Evolutionary conservation across 2,113 vertebrate genomes (phyloP).

Genomic region (Brachyistius frenatus): DNA sequence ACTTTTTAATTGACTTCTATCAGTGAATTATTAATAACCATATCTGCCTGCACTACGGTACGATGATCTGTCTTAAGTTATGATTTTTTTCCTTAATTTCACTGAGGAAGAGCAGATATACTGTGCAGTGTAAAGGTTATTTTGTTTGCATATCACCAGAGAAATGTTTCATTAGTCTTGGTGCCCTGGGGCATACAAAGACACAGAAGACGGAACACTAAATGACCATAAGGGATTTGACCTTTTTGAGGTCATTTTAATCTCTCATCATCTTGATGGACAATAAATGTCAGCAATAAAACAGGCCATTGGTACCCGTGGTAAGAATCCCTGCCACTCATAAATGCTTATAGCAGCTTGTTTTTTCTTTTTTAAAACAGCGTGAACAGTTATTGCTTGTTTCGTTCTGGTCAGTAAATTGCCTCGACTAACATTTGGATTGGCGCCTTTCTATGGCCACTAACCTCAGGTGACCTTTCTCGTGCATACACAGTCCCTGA

Average conservation of each 20-base stretch:
- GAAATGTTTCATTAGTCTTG: slow-evolving; percentile 49
- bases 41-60: background rate
- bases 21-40: background rate
- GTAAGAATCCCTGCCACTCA: slow-evolving; percentile 47
- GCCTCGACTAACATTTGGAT: slow-evolving; percentile 42
- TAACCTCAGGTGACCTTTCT: slow-evolving; percentile 58
- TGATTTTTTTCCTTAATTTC: slow-evolving; percentile 7
- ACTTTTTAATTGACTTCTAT: background rate
- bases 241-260: slow-evolving; percentile 56
- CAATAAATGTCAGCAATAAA: slow-evolving; percentile 40
- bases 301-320: slow-evolving; percentile 10
- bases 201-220: background rate
- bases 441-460: slow-evolving; percentile 2
- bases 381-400: slow-evolving; percentile 39
- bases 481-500: slow-evolving; percentile 2
- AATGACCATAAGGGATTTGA: slow-evolving; percentile 45
- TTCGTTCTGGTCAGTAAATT: slow-evolving; percentile 49
- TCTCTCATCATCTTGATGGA: slow-evolving; percentile 36
- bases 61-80: background rate
- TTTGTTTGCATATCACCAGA: slow-evolving; percentile 38
- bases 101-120: background rate
- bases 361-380: background rate
- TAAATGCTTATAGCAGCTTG: slow-evolving; percentile 39
- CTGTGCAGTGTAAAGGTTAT: slow-evolving; percentile 47
- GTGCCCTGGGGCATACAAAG: slow-evolving; percentile 17